phyloP scores from a whole-genome alignment of 1,140 invertebrate genomes.

The Drosophila bifasciata region DNA sequence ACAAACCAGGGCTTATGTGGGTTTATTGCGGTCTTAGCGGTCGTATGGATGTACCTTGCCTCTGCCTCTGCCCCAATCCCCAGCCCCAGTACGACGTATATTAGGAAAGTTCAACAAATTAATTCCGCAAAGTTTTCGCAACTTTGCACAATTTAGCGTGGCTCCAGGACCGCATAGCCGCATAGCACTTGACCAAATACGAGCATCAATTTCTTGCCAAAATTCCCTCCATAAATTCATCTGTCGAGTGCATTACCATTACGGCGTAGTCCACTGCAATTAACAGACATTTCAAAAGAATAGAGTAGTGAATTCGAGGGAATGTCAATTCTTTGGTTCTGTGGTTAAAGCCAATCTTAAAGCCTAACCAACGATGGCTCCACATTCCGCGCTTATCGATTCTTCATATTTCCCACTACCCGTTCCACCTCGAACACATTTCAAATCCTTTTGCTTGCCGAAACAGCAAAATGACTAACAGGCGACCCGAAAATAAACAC shows the following conservation, averaged over 20 bases:
- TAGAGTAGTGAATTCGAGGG: neutral
- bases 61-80: neutral
- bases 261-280: slow-evolving; percentile 8
- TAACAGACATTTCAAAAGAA: neutral
- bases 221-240: slow-evolving; percentile 52
- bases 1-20: slow-evolving; percentile 64
- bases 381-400: slow-evolving; percentile 44
- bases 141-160: slow-evolving; percentile 69
- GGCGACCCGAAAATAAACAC: slow-evolving; percentile 42
- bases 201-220: slow-evolving; percentile 30
- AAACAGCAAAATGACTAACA: slow-evolving; percentile 39
- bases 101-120: slow-evolving; percentile 74
- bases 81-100: slow-evolving; percentile 36
- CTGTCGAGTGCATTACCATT: slow-evolving; percentile 21
- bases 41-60: slow-evolving; percentile 18
- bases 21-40: slow-evolving; percentile 79
- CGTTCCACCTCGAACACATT: slow-evolving; percentile 22
- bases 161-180: slow-evolving; percentile 27
- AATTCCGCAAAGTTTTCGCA: slow-evolving; percentile 71
- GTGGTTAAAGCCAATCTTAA: slow-evolving; percentile 10
- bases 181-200: slow-evolving; percentile 42
- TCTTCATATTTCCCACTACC: slow-evolving; percentile 2
- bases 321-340: neutral
- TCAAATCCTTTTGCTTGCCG: slow-evolving; percentile 52
- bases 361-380: slow-evolving; percentile 42